Evolutionary conservation across 2,113 vertebrate genomes (phyloP), one percentile per base, ranked within the genome.

Genomic region (Ahaetulla prasina): DNA sequence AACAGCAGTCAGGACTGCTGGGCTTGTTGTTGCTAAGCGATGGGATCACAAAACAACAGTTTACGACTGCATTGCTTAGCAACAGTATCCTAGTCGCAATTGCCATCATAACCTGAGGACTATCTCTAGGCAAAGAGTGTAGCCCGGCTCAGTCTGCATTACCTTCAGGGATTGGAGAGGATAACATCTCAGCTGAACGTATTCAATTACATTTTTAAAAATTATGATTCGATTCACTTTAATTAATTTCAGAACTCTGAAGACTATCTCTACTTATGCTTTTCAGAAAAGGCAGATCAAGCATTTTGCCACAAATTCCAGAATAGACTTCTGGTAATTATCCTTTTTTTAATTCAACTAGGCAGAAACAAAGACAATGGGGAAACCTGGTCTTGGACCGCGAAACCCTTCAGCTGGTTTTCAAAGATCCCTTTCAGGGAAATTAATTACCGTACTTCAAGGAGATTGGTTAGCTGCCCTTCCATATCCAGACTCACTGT

Each of bases 281-380:
- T 90, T 87, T 86, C 92, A 92, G 92, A 90, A n/a, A 90, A 88
- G 30, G 22, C 0, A 0, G 35, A 90, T 80, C 60, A 94, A 93
- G 90, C 45, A 49, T 0, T 57, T 91, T 10, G 53, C 92, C 74
- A 39, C 12, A n/a, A 93, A 87, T 88, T 63, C 0, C 53, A 4
- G 80, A 54, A 1, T 50, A 14, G 49, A 91, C 84, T 91, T 87
- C 88, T 91, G 94, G n/a, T 0, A 0, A 47, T 57, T n/a, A 47
- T 92, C 88, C 91, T 80, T 89, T 92, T 92, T n/a, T 52, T 47
- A 47, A 94, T 91, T 30, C 43, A 94, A 60, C 47, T 85, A 92
- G 50, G 87, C 11, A 94, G 91, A 93, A 94, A 53, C 2, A 50
- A 87, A 87, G 4, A 11, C 30, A 45, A 45, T 35, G 50, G 85